These are phyloP conservation scores for Ochropleura leucogaster DNA, from an alignment of 2,888 invertebrate species.

Conservation along the genomic window DNA sequence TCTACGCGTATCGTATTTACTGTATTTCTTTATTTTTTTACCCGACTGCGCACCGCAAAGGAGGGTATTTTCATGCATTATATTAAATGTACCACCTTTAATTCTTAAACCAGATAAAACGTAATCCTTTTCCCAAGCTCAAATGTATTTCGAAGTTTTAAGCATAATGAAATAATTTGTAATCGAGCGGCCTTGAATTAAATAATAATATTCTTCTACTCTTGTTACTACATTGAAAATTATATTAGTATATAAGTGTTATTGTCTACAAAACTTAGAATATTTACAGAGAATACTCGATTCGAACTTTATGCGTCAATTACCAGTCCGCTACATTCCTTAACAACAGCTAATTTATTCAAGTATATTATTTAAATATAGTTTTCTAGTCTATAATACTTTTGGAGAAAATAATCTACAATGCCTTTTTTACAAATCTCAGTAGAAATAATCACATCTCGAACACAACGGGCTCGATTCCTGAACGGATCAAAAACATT, in stretches of 20 bases:
- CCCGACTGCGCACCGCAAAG: too few relatives aligned
- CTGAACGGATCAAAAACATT: too few relatives aligned
- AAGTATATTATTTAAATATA: slow-evolving; percentile 14
- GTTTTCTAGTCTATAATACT: slow-evolving; percentile 41
- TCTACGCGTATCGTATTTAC: slow-evolving; percentile 3
- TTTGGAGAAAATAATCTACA: slow-evolving; percentile 1
- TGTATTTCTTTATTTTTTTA: slow-evolving; percentile 14
- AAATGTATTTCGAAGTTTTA: slow-evolving; percentile 2
- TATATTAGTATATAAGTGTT: slow-evolving; percentile 66
- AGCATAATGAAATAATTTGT: slow-evolving; percentile 27
- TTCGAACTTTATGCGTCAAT: slow-evolving; percentile 20
- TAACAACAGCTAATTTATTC: slow-evolving; percentile 11
- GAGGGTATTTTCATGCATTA: neutral
- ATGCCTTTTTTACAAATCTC: neutral
- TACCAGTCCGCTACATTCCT: slow-evolving; percentile 43
- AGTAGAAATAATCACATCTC: neutral
- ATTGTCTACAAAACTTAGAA: slow-evolving; percentile 45
- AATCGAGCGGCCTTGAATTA: slow-evolving; percentile 37
- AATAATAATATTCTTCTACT: slow-evolving; percentile 48
- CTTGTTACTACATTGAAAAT: slow-evolving; percentile 53
- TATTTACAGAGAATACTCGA: slow-evolving; percentile 54
- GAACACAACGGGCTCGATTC: neutral
- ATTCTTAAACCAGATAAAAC: neutral
- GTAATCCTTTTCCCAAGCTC: slow-evolving; percentile 2
- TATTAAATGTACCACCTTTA: neutral